Conservation (phyloP, 2,797 vertebrate species). For the Pristis pectinata region DNA sequence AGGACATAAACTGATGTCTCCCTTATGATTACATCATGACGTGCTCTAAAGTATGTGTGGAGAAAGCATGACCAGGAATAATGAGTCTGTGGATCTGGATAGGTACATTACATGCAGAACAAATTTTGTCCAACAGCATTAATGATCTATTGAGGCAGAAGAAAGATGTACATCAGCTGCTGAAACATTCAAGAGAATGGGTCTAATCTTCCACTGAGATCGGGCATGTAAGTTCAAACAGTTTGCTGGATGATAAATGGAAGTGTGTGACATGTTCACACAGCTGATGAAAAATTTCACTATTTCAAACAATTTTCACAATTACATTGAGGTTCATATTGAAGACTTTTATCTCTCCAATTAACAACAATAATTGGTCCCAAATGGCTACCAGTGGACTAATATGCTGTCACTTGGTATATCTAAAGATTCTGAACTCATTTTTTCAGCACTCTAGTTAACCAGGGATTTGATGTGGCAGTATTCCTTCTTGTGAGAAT, state of each 20-base stretch:
- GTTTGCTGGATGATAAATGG: background rate
- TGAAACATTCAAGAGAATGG: slow-evolving; percentile 5
- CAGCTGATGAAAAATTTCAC: slow-evolving; percentile 4
- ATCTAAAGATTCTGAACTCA: background rate
- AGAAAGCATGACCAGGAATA: slow-evolving; percentile 44
- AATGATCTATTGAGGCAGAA: slow-evolving; percentile 40
- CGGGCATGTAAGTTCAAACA: background rate
- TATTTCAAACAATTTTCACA: slow-evolving; percentile 19
- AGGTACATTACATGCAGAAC: slow-evolving; percentile 40
- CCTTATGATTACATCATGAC: slow-evolving; percentile 47
- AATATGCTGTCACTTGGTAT: background rate
- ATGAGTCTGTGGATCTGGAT: slow-evolving; percentile 43
- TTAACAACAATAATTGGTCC: background rate
- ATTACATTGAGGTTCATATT: background rate
- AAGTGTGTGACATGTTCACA: background rate
- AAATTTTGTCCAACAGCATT: slow-evolving; percentile 43
- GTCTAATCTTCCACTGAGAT: slow-evolving; percentile 37
- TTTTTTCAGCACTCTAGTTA: background rate
- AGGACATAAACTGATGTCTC: slow-evolving; percentile 42
- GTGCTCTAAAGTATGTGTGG: slow-evolving; percentile 46
- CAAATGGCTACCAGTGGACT: background rate
- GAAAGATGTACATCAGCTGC: slow-evolving; percentile 38
- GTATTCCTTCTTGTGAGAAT: background rate
- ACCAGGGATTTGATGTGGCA: background rate
- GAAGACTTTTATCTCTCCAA: background rate